Evolutionary conservation across 2,113 vertebrate species (phyloP), one percentile per base, ranked within the genome.

Genomic region (Loxodonta africana): DNA sequence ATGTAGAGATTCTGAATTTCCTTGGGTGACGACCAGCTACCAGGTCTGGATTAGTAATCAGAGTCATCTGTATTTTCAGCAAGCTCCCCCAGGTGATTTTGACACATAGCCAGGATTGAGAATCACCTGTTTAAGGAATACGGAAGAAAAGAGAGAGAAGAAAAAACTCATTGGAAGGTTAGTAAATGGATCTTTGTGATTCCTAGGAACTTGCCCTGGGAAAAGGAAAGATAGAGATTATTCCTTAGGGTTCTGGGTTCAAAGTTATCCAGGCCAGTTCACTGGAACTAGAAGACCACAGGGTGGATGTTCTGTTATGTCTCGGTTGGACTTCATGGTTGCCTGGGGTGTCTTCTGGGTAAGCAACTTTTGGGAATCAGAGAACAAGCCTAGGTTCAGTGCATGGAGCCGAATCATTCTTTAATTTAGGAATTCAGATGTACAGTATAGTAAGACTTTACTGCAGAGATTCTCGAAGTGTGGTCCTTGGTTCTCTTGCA

Each of bases 1-100:
- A 71, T 95, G 33, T 88, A 80, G 37, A 44, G 33, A 94, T 46
- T 96, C 62, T 83, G 44, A 88, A 53, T 83, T 85, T 93, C 48
- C 28, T 57, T 21, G 28, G 33, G 30, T 25, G 23, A 20, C 17
- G 73, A 6, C 51, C 12, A 71, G 37, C 44, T 78, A 44, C 44
- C 17, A 23, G 33, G 62, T 44, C 15, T 92, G 62, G 30, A 3
- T 76, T 92, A 71, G 78, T 83, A 65, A 44, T 48, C 7, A n/a
- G 48, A n/a, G 46, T 28, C 46, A 67, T 53, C 33, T 57, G 44
- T 65, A 57, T 6, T 95, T 93, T 87, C 28, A 74, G 15, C 8
- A 60, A 81, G 28, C 20, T 84, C 23, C 69, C 51, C 21, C 21
- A 11, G 5, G 37, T 78, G 26, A 93, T 51, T 94, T 77, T 83